Evolutionary conservation across 1,140 invertebrate genomes (phyloP).

Genomic region (Branchinecta lindahli): DNA sequence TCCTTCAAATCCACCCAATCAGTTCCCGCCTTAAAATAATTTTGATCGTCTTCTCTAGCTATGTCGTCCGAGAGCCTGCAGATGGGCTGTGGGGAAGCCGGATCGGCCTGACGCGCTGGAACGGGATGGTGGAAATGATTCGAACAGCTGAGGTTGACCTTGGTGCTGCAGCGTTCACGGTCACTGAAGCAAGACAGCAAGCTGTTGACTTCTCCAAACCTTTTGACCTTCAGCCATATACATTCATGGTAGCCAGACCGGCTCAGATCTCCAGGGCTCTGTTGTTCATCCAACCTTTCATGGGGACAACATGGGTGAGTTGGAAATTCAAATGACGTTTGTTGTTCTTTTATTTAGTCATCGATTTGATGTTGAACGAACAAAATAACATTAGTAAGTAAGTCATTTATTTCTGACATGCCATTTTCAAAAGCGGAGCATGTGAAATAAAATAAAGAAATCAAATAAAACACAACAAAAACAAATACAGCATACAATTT

Average conservation of each 20-base stretch:
- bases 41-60: neutral
- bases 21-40: too few species aligned
- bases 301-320: conserved; percentile 31
- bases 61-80: conserved; percentile 6
- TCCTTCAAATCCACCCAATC: too few species aligned
- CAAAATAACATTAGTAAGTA: too few species aligned
- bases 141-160: conserved; percentile 38
- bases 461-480: too few species aligned
- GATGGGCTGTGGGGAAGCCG: conserved; percentile 21
- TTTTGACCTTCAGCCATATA: conserved; percentile 58
- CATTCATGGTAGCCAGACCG: conserved; percentile 55
- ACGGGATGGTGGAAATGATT: conserved; percentile 29
- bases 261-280: conserved; percentile 56
- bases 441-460: too few species aligned
- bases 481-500: neutral
- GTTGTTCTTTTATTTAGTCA: too few species aligned
- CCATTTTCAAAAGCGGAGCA: too few species aligned
- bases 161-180: conserved; percentile 52
- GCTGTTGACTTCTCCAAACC: conserved; percentile 60
- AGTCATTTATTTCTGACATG: too few species aligned
- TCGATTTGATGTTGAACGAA: neutral
- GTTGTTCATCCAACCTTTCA: conserved; percentile 70
- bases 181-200: conserved; percentile 41
- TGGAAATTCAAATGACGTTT: too few species aligned
- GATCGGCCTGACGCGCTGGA: conserved; percentile 23